phyloP scores from a whole-genome alignment of 2,797 vertebrate genomes.

The Cirrhinus mrigala region DNA sequence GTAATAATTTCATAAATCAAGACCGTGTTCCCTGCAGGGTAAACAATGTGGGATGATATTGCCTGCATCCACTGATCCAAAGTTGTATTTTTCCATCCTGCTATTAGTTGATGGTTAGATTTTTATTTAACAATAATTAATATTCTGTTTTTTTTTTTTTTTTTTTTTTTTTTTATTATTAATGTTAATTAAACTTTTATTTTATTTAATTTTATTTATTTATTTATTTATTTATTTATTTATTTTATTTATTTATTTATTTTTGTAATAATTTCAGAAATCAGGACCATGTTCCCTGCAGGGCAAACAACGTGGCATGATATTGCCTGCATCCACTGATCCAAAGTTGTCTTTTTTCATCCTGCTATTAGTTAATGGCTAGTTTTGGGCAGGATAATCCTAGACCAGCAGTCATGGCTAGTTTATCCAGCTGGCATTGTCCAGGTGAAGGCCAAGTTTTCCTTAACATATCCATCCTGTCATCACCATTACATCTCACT shows the following conservation, averaged over 20 bases:
- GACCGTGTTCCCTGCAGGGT: too few relatives aligned
- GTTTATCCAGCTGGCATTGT: not conserved
- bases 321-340: not conserved
- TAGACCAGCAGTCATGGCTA: not conserved
- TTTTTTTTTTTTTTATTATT: not conserved
- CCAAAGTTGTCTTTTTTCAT: not conserved
- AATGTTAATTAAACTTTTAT: not conserved
- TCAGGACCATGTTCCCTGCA: not conserved
- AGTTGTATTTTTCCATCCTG: not conserved
- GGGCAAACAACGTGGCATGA: not conserved
- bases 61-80: not conserved
- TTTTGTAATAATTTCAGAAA: not conserved
- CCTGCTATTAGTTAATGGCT: not conserved
- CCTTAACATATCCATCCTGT: not conserved
- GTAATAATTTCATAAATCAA: not conserved
- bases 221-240: too few relatives aligned
- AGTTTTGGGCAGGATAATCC: not conserved
- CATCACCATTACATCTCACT: not conserved
- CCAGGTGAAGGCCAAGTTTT: not conserved
- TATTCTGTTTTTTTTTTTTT: not conserved
- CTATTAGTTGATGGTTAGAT: not conserved
- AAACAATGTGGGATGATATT: too few relatives aligned
- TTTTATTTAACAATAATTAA: not conserved
- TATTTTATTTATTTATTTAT: too few relatives aligned
- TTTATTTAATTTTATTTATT: too few relatives aligned